Evolutionary conservation across 1,140 invertebrate species (phyloP), one percentile per base, ranked within the genome.

Genomic region (Gryllus bimaculatus): DNA sequence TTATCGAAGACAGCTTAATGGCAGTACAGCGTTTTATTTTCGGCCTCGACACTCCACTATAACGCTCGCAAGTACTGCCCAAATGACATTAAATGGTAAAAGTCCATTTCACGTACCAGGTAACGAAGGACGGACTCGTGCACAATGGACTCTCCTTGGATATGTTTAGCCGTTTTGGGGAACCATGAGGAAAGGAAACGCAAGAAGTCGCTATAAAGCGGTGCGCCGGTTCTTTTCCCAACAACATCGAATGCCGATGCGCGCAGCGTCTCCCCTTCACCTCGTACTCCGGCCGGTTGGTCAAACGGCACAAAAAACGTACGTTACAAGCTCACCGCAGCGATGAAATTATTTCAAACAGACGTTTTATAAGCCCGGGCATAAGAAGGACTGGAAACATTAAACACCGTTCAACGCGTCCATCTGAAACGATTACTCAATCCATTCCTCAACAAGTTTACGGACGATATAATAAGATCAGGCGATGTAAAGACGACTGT

Each of bases 401-500:
- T 66, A 66, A 66, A 18, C 10, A 66, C 10, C 10, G 18, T 66
- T 66, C 54, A 66, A 66, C 54, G 54, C 54, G 10, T 18, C 54
- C 54, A 66, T 66, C 54, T 18, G 54, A 66, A 66, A 66, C 54
- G 54, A 66, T 66, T 66, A 66, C 54, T 66, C 54, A 66, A 66
- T 66, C 54, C 54, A 66, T 66, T 66, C 54, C 54, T 66, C 54
- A 66, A 18, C 10, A 13, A 66, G 10, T 66, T 66, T 66, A 66
- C 54, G 54, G 18, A 7, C 10, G 54, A 3, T 66, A 13, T 66
- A 66, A 66, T 39, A 66, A 66, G 54, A 66, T 1, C 54, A 15
- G 18, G 18, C 10, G 18, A 66, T 18, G 54, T 66, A 66, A 10
- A 66, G 10, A 66, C 18, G 54, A 10, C 54, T 66, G 54, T 13